Percentiles rank a stretch among this genome's conserved stretches.
Conservation (phyloP, 2,113 vertebrate species). For the Rhinoderma darwinii region DNA sequence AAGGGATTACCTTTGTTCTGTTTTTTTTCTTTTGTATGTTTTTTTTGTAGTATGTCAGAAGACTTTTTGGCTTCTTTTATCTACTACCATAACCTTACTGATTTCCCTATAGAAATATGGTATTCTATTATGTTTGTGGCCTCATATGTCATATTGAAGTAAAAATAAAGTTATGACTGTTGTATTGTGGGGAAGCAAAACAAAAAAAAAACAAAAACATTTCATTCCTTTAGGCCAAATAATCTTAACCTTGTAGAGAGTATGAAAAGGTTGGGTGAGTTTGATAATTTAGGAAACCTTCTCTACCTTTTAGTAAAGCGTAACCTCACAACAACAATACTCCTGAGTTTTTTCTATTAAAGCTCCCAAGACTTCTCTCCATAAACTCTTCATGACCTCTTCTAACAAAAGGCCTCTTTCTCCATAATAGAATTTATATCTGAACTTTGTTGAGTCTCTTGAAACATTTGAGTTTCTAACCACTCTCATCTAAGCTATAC, state of each 20-base stretch:
- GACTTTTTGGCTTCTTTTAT: no score
- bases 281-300: background rate
- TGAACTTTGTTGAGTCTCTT: slow-evolving; percentile 13
- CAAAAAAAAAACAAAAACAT: no score
- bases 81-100: no score
- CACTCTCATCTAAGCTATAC: slow-evolving; percentile 16
- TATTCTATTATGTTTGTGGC: no score
- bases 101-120: no score
- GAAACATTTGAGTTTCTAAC: slow-evolving; percentile 4
- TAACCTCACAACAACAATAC: background rate
- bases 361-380: background rate
- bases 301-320: background rate
- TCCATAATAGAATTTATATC: background rate
- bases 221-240: no score
- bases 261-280: background rate
- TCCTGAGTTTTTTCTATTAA: background rate
- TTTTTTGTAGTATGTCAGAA: no score
- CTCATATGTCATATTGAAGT: no score
- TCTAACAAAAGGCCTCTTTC: background rate
- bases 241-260: background rate
- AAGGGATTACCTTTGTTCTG: no score
- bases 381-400: background rate
- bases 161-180: no score
- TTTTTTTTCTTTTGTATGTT: no score
- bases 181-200: no score